Percentiles rank a stretch among this genome's conserved stretches.
Conservation (phyloP, 2,888 invertebrate species). For the Augiades crinisus region DNA sequence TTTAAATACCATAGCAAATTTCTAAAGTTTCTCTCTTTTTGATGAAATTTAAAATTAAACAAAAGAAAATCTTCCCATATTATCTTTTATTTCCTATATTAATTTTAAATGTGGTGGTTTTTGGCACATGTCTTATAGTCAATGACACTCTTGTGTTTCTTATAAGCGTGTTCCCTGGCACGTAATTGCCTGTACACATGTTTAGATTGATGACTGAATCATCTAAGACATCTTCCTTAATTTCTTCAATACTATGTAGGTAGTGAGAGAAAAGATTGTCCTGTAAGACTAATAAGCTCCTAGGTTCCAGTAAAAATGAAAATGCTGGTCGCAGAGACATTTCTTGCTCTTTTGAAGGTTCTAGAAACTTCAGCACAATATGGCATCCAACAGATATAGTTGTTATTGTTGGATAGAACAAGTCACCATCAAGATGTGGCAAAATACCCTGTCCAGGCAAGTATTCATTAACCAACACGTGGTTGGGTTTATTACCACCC, state of each 20-base stretch:
- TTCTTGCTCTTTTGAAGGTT: conserved; percentile 63
- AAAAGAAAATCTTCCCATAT: conserved; percentile 23
- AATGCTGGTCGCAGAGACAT: conserved; percentile 72
- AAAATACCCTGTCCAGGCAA: conserved; percentile 96
- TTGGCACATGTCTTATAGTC: conserved; percentile 96
- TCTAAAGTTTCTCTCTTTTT: too few relatives aligned
- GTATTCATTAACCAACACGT: conserved; percentile 97
- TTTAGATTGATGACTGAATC: conserved; percentile 84
- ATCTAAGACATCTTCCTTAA: conserved; percentile 83
- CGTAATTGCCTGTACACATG: conserved; percentile 80
- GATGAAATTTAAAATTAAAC: background rate
- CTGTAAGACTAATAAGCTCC: conserved; percentile 93
- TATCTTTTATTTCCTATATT: conserved; percentile 77
- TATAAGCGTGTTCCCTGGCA: conserved; percentile 77
- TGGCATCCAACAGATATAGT: conserved; percentile 96
- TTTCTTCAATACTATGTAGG: conserved; percentile 93
- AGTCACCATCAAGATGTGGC: conserved; percentile 97
- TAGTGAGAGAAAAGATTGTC: conserved; percentile 91
- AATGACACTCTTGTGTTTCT: conserved; percentile 91
- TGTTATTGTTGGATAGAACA: conserved; percentile 95
- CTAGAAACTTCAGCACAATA: conserved; percentile 92
- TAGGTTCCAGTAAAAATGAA: conserved; percentile 90
- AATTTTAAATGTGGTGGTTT: conserved; percentile 88
- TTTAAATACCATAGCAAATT: too few relatives aligned
- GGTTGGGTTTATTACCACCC: conserved; percentile 90